These are phyloP conservation scores for Trisateles emortualis DNA, from an alignment of 2,888 invertebrate species.

Conservation along the genomic window DNA sequence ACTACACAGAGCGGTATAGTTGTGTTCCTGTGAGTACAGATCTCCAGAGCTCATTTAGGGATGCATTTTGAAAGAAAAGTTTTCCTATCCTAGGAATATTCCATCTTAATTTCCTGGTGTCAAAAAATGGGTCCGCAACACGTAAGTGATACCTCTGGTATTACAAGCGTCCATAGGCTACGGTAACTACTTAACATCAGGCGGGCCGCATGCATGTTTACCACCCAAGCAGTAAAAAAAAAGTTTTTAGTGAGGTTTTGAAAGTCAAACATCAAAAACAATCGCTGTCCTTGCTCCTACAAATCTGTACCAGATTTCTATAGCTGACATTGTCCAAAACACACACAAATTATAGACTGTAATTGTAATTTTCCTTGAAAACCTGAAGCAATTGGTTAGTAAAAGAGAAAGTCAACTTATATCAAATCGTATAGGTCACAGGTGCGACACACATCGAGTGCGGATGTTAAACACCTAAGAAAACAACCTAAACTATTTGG, in stretches of 20 bases:
- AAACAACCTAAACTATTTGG: constrained; percentile 8
- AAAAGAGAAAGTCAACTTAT: constrained; percentile 19
- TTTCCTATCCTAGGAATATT: too few relatives aligned
- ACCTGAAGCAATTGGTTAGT: background rate
- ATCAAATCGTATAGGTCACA: constrained; percentile 11
- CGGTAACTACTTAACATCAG: too few relatives aligned
- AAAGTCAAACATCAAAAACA: background rate
- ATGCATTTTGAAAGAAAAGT: too few relatives aligned
- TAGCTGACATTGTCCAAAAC: background rate
- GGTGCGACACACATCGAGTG: constrained; percentile 9
- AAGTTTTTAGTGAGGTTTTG: background rate
- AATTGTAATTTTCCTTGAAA: background rate
- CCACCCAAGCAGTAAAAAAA: too few relatives aligned
- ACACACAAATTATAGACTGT: background rate
- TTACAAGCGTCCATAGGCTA: too few relatives aligned
- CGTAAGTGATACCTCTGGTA: too few relatives aligned
- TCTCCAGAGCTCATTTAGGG: too few relatives aligned
- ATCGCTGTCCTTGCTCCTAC: background rate
- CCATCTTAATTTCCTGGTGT: too few relatives aligned
- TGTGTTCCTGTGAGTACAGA: too few relatives aligned
- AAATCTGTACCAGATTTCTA: background rate
- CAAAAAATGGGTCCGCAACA: too few relatives aligned
- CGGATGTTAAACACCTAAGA: constrained; percentile 14
- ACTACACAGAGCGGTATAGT: too few relatives aligned
- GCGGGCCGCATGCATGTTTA: too few relatives aligned